Percentiles rank a stretch among this genome's conserved stretches.
Evolutionary conservation across 1,140 invertebrate species (phyloP).

Genomic region (Sweltsa coloradensis): DNA sequence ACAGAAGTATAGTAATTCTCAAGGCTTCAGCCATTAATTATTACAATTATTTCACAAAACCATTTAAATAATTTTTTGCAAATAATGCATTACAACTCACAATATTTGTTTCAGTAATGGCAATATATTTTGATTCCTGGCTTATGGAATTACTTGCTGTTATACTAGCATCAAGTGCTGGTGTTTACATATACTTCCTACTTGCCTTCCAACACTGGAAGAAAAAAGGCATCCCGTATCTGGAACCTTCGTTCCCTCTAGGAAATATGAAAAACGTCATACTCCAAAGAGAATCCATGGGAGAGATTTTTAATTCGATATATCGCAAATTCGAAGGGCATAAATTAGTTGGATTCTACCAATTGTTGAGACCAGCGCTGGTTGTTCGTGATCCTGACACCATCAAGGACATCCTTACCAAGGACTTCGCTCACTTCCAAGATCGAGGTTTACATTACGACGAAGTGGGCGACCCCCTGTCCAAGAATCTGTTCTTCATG

Average conservation of each 20-base stretch:
- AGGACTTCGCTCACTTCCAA: constrained; percentile 39
- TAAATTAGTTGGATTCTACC: constrained; percentile 24
- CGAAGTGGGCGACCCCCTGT: constrained; percentile 30
- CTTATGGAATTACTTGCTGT: no score
- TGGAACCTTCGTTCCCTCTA: constrained; percentile 22
- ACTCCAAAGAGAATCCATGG: constrained; percentile 12
- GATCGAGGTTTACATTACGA: constrained; percentile 33
- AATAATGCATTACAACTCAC: no score
- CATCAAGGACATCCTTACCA: constrained; percentile 43
- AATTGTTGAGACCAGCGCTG: constrained; percentile 28
- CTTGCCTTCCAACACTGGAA: constrained; percentile 30
- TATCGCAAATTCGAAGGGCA: constrained; percentile 16
- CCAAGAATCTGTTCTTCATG: constrained; percentile 16
- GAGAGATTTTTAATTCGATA: constrained; percentile 13
- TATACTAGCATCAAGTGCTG: no score
- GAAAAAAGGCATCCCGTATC: constrained; percentile 27
- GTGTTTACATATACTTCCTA: background rate
- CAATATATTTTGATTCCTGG: no score
- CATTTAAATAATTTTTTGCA: no score
- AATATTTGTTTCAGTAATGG: no score
- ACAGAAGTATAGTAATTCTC: no score
- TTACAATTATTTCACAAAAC: no score
- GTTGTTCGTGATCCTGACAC: constrained; percentile 41
- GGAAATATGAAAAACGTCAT: constrained; percentile 24
- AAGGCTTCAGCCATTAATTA: no score